A percentile compares a stretch with the other conserved stretches of the same genome.
phyloP scores from a whole-genome alignment of 2,797 vertebrate genomes.

The Diglossa cyanea region DNA sequence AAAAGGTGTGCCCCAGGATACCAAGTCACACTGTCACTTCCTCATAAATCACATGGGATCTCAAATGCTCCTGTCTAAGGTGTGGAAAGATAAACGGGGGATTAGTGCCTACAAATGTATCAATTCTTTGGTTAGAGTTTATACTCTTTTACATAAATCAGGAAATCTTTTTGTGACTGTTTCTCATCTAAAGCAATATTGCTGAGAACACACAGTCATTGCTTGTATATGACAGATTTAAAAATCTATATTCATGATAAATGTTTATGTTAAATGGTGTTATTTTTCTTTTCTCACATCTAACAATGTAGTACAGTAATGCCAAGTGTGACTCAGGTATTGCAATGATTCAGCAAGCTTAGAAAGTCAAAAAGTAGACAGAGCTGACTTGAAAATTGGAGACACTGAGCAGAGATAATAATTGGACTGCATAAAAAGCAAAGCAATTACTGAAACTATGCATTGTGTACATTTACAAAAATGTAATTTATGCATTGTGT shows the following conservation, averaged over 20 bases:
- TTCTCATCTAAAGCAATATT: neutral
- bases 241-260: neutral
- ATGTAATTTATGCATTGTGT: neutral
- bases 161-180: neutral
- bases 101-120: neutral
- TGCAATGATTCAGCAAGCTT: slow-evolving; percentile 47
- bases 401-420: neutral
- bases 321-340: neutral
- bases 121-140: neutral
- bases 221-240: neutral
- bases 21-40: neutral
- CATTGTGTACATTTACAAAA: neutral
- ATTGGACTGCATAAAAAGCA: neutral
- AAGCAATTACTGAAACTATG: neutral
- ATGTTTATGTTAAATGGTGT: neutral
- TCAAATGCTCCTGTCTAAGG: neutral
- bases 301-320: slow-evolving; percentile 25
- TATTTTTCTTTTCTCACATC: slow-evolving; percentile 24
- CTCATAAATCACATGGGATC: neutral
- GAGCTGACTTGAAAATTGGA: slow-evolving; percentile 9
- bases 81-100: neutral
- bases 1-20: neutral
- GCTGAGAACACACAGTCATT: neutral
- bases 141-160: neutral
- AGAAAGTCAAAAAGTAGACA: slow-evolving; percentile 24